A percentile compares a stretch with the other conserved stretches of the same genome.
phyloP scores from a whole-genome alignment of 1,140 invertebrate species.

The Drosophila varians region DNA sequence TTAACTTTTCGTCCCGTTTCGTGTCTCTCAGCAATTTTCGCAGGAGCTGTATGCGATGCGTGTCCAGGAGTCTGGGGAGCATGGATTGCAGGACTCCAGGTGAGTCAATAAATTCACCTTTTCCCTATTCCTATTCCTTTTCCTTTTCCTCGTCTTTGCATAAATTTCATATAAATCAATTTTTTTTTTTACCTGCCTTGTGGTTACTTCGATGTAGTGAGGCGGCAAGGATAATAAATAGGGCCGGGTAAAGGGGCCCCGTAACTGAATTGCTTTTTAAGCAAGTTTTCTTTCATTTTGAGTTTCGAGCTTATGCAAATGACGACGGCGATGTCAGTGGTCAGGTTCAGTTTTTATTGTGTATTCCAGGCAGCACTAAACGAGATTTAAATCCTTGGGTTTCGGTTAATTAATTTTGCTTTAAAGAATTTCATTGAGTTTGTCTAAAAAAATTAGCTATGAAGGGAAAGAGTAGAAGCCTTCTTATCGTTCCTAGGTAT shows the following conservation, averaged over 20 bases:
- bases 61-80: conserved; percentile 87
- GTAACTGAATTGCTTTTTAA: conserved; percentile 72
- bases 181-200: conserved; percentile 29
- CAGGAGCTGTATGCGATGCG: conserved; percentile 91
- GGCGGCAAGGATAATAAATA: conserved; percentile 10
- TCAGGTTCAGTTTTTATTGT: conserved; percentile 36
- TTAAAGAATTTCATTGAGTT: neutral
- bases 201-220: conserved; percentile 13
- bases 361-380: conserved; percentile 16
- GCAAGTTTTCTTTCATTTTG: conserved; percentile 69
- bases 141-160: conserved; percentile 40
- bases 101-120: conserved; percentile 80
- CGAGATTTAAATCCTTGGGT: conserved; percentile 16
- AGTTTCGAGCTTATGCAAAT: conserved; percentile 51
- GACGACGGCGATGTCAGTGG: neutral
- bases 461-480: too few species aligned
- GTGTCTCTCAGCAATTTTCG: conserved; percentile 87
- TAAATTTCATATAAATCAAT: conserved; percentile 78
- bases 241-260: conserved; percentile 2
- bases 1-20: conserved; percentile 68
- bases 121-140: conserved; percentile 4
- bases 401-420: conserved; percentile 38
- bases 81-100: conserved; percentile 86
- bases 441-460: neutral
- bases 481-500: too few species aligned